Evolutionary conservation across 2,113 vertebrate genomes (phyloP).

Genomic region (Rhizomys pruinosus): DNA sequence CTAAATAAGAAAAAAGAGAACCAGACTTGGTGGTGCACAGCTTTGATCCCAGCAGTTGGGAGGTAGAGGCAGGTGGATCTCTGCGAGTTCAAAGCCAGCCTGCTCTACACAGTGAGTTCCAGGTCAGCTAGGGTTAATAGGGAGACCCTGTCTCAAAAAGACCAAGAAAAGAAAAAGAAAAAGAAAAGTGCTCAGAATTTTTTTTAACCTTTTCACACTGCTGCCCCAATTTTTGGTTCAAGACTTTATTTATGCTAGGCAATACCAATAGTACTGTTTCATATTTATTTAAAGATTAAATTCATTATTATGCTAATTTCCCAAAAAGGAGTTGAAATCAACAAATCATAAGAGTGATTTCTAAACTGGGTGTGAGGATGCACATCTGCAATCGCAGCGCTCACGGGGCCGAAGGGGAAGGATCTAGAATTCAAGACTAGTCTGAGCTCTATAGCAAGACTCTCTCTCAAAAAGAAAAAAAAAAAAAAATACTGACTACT

Average conservation of each 20-base stretch:
- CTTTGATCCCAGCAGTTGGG: no score
- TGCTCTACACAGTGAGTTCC: no score
- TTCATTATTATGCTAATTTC: neutral
- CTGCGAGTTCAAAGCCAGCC: no score
- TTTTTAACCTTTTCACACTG: neutral
- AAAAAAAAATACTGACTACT: neutral
- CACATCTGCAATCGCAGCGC: neutral
- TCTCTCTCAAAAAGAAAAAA: neutral
- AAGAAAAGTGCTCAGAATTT: neutral
- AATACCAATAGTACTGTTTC: neutral
- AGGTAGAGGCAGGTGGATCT: no score
- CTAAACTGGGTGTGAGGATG: neutral
- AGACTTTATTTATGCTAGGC: neutral
- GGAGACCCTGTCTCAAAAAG: no score
- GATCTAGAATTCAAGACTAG: neutral
- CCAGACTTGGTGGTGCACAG: no score
- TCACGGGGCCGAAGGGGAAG: neutral
- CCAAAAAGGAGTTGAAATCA: slow-evolving; percentile 46
- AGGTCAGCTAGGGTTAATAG: no score
- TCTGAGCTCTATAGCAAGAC: neutral
- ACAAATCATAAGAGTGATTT: neutral
- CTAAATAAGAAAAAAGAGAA: neutral
- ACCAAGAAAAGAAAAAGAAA: no score
- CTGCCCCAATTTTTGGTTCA: neutral
- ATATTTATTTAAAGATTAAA: slow-evolving; percentile 20